These are phyloP conservation scores for Acanthochromis polyacanthus DNA, from an alignment of 2,113 vertebrate genomes.

Conservation along the genomic window DNA sequence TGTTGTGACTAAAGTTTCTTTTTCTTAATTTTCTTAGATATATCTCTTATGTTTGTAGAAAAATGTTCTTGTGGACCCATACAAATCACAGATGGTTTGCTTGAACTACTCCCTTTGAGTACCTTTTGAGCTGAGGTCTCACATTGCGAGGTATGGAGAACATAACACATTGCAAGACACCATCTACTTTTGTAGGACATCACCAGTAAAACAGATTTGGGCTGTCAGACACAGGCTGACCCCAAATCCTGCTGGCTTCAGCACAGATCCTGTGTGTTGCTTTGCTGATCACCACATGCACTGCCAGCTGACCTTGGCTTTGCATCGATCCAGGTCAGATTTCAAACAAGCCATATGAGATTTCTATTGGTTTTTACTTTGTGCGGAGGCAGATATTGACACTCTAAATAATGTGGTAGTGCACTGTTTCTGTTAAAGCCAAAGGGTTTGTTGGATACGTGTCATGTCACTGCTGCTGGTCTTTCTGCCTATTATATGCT, in stretches of 20 bases:
- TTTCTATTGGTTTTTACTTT: constrained; percentile 58
- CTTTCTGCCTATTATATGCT: not conserved
- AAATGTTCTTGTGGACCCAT: not conserved
- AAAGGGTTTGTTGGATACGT: constrained; percentile 10
- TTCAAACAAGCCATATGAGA: constrained; percentile 53
- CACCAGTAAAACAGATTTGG: not conserved
- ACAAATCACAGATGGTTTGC: constrained; percentile 11
- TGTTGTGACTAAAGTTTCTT: no score
- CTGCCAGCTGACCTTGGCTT: constrained; percentile 51
- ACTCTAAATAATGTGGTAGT: constrained; percentile 31
- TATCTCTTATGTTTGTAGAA: not conserved
- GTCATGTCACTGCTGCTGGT: not conserved
- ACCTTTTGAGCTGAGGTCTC: constrained; percentile 10
- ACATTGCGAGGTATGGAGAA: constrained; percentile 3
- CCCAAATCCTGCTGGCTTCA: constrained; percentile 25
- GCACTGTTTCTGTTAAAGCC: constrained; percentile 31
- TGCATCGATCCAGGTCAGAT: constrained; percentile 62
- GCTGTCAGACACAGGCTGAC: not conserved
- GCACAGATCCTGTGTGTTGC: constrained; percentile 12
- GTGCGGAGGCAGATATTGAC: constrained; percentile 57
- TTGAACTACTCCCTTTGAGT: constrained; percentile 21
- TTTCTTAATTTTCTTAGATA: not conserved
- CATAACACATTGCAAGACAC: not conserved
- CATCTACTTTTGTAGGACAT: not conserved
- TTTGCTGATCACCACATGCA: constrained; percentile 32